Evolutionary conservation across 2,113 vertebrate genomes (phyloP).

Genomic region (Forbesichthys papilliferus): DNA sequence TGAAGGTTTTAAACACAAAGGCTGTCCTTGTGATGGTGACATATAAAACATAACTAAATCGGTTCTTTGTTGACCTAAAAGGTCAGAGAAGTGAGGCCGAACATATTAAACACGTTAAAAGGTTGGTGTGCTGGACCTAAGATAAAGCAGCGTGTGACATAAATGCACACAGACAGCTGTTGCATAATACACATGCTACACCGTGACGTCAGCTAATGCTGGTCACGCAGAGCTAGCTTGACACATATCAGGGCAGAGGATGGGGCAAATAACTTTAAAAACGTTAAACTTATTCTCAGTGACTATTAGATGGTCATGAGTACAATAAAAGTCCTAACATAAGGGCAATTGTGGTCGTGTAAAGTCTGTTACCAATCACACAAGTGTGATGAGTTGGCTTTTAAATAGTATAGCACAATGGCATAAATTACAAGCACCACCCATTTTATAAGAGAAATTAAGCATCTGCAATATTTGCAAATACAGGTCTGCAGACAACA

Average conservation of each 20-base stretch:
- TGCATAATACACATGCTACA: constrained; percentile 2
- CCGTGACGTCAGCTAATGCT: background rate
- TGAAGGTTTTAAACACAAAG: too few relatives aligned
- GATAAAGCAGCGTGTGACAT: background rate
- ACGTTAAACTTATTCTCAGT: too few relatives aligned
- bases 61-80: too few relatives aligned
- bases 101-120: background rate
- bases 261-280: background rate
- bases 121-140: background rate
- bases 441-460: background rate
- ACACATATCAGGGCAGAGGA: constrained; percentile 17
- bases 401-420: background rate
- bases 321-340: background rate
- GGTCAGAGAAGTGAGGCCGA: too few relatives aligned
- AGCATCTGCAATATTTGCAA: background rate
- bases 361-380: background rate
- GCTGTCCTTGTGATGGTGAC: too few relatives aligned
- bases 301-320: background rate
- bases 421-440: background rate
- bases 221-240: background rate
- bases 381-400: background rate
- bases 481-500: background rate
- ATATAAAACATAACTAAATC: too few relatives aligned
- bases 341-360: too few relatives aligned
- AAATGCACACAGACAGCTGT: background rate